Conservation (phyloP, 2,888 invertebrate genomes). For the Stomorhina lunata region DNA sequence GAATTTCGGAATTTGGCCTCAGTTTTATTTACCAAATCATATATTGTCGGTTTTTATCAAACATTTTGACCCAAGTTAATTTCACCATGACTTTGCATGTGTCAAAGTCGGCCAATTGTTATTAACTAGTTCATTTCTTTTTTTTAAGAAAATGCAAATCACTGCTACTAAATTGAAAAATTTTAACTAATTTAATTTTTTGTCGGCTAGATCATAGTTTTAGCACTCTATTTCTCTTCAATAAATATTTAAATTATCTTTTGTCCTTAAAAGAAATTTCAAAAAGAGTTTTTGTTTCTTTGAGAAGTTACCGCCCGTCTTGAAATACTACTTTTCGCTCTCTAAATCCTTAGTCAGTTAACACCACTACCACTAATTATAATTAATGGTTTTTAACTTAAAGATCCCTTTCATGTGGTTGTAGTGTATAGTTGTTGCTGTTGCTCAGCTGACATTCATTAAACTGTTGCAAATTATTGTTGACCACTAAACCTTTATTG, state of each 20-base stretch:
- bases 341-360: constrained; percentile 33
- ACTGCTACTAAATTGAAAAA: background rate
- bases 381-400: constrained; percentile 47
- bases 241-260: constrained; percentile 39
- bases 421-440: background rate
- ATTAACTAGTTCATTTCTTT: background rate
- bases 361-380: constrained; percentile 51
- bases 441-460: constrained; percentile 6
- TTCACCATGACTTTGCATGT: background rate
- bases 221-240: background rate
- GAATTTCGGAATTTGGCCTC: too few species aligned
- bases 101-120: background rate
- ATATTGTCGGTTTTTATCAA: background rate
- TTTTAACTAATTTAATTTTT: background rate
- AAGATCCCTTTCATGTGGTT: background rate
- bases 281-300: constrained; percentile 1
- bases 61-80: background rate
- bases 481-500: constrained; percentile 54
- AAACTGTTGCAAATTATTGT: constrained; percentile 60
- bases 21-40: too few species aligned
- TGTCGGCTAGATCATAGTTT: constrained; percentile 3
- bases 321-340: background rate
- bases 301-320: constrained; percentile 39
- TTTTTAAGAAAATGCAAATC: constrained; percentile 17
- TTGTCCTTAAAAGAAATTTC: background rate